A percentile compares a stretch with the other conserved stretches of the same genome.
Conservation (phyloP, 2,797 vertebrate genomes). For the Tiaroga cobitis region DNA sequence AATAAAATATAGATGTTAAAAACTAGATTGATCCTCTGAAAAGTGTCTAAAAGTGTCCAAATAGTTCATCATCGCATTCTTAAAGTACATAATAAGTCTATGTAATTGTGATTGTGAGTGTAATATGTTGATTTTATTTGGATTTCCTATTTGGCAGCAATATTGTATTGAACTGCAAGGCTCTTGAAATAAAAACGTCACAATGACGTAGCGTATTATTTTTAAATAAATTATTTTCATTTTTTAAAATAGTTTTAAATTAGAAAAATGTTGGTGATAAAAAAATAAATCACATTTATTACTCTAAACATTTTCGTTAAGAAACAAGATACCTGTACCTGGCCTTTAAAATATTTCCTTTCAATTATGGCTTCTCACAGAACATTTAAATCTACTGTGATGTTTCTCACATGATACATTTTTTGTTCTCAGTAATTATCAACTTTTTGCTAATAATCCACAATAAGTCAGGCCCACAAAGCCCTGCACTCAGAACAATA, state of each 20-base stretch:
- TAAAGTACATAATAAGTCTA: constrained; percentile 51
- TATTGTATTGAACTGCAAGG: constrained; percentile 61
- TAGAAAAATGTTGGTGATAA: neutral
- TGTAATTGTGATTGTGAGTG: constrained; percentile 56
- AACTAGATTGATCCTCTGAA: constrained; percentile 67
- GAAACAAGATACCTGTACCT: constrained; percentile 10
- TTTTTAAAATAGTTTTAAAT: neutral
- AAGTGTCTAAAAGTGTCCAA: constrained; percentile 63
- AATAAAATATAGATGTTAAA: constrained; percentile 70
- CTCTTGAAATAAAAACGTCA: constrained; percentile 17
- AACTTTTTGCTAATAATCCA: constrained; percentile 1
- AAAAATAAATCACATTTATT: constrained; percentile 32
- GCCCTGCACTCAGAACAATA: constrained; percentile 63
- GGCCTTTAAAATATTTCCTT: constrained; percentile 25
- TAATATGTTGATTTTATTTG: constrained; percentile 57
- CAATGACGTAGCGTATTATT: neutral
- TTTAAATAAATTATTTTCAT: neutral
- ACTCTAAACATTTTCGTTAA: constrained; percentile 1
- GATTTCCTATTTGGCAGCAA: constrained; percentile 61
- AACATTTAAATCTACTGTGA: constrained; percentile 2
- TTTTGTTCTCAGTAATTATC: neutral
- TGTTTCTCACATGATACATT: neutral
- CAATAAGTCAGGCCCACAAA: constrained; percentile 15
- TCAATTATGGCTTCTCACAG: constrained; percentile 42
- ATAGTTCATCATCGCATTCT: constrained; percentile 58